Evolutionary conservation across 2,888 invertebrate genomes (phyloP).

Genomic region (Amaurobius ferox): DNA sequence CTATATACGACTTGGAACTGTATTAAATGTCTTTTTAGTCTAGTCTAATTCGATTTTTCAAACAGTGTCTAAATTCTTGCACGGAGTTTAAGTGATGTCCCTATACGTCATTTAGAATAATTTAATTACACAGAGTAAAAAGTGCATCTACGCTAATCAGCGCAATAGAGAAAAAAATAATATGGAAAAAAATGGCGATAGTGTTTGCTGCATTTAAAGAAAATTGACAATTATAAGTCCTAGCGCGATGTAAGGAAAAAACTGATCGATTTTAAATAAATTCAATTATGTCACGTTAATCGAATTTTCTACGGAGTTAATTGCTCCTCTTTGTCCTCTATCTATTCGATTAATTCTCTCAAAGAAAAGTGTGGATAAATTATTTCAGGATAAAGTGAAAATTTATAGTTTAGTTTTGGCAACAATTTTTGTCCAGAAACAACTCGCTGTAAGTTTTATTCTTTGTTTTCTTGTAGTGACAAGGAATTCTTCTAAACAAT

Average conservation of each 20-base stretch:
- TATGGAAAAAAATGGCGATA: neutral
- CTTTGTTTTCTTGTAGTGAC: slow-evolving; percentile 9
- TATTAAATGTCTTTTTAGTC: neutral
- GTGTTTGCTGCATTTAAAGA: neutral
- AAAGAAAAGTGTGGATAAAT: slow-evolving; percentile 27
- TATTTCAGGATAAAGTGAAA: neutral
- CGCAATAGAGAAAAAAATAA: neutral
- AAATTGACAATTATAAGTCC: neutral
- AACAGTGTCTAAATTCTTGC: too few relatives aligned
- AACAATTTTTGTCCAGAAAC: too few relatives aligned
- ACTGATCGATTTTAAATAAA: slow-evolving; percentile 49
- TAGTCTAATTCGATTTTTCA: neutral
- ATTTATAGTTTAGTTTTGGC: neutral
- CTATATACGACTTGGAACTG: neutral
- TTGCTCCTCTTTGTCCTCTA: slow-evolving; percentile 56
- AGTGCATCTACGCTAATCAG: neutral
- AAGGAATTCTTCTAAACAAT: slow-evolving; percentile 21
- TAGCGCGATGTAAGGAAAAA: neutral
- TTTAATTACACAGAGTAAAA: neutral
- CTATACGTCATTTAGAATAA: neutral
- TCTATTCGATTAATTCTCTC: slow-evolving; percentile 50
- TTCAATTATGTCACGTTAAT: slow-evolving; percentile 50
- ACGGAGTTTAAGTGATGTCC: neutral
- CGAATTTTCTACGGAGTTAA: slow-evolving; percentile 55
- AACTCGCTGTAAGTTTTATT: neutral